Evolutionary conservation across 2,888 invertebrate genomes (phyloP).

Genomic region (Disparrhopalites patrizii): DNA sequence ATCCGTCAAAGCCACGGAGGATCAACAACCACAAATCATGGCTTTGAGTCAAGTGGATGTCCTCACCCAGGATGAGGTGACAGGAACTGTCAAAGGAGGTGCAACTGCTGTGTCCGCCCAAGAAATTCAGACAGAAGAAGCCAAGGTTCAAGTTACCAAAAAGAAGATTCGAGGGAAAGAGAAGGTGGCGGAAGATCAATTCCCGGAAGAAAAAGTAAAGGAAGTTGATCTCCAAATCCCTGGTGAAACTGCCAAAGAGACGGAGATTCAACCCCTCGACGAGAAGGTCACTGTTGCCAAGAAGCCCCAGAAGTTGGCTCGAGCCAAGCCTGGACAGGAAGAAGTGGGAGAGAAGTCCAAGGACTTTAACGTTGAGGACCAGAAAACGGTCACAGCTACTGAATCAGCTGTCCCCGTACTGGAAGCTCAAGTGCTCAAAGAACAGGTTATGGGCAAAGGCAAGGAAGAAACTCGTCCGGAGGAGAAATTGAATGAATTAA

Average conservation of each 20-base stretch:
- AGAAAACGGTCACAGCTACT: conserved; percentile 5
- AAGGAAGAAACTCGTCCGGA: conserved; percentile 19
- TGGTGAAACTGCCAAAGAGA: conserved; percentile 5
- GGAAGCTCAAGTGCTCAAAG: conserved; percentile 1
- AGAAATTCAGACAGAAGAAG: conserved; percentile 2
- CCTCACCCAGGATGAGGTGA: conserved; percentile 14
- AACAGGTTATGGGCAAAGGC: conserved; percentile 12
- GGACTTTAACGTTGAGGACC: conserved; percentile 11
- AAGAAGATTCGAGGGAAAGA: conserved; percentile 24
- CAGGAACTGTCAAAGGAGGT: neutral
- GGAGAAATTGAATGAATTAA: conserved; percentile 7
- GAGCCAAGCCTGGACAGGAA: conserved; percentile 21
- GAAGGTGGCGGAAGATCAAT: conserved; percentile 20
- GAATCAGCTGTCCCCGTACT: conserved; percentile 14
- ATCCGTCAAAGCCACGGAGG: neutral
- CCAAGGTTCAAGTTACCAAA: conserved; percentile 8
- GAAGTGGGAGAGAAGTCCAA: neutral
- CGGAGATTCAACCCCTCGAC: neutral
- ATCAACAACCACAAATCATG: neutral
- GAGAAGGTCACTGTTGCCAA: neutral
- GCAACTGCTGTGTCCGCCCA: neutral
- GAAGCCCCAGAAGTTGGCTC: conserved; percentile 6
- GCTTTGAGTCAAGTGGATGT: neutral
- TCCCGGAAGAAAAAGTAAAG: conserved; percentile 17
- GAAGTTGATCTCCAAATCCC: neutral